phyloP scores from a whole-genome alignment of 2,113 vertebrate species.

The Connochaetes taurinus region DNA sequence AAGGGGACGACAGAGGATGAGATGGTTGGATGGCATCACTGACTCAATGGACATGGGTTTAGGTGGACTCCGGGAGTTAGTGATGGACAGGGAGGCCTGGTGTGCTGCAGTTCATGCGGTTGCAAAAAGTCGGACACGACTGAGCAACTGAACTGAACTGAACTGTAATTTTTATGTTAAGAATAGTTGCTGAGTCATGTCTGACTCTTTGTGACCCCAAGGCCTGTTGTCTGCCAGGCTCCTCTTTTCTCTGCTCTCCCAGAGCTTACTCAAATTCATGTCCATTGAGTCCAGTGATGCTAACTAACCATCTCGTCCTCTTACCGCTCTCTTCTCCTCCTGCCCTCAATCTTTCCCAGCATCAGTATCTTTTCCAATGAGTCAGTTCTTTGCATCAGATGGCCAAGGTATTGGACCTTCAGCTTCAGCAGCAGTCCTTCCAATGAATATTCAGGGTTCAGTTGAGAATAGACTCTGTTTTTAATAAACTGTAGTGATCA shows the following conservation, averaged over 20 bases:
- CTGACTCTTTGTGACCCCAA: background rate
- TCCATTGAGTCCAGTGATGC: background rate
- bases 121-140: fast-evolving
- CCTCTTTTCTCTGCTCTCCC: background rate
- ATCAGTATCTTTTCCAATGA: background rate
- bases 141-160: too few species aligned
- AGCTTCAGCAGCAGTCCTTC: background rate
- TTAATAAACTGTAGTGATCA: background rate
- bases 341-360: background rate
- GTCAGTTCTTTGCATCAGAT: background rate
- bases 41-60: too few species aligned
- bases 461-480: background rate
- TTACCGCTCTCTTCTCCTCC: background rate
- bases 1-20: too few species aligned
- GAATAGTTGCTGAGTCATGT: background rate
- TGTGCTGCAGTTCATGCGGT: too few species aligned
- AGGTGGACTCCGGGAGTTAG: fast-evolving
- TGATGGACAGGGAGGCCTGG: too few species aligned
- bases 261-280: background rate
- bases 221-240: background rate
- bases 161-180: background rate
- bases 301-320: background rate
- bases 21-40: too few species aligned
- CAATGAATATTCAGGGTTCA: background rate
- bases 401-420: background rate